Evolutionary conservation across 1,140 invertebrate genomes (phyloP).

Genomic region (Nomia melanderi): DNA sequence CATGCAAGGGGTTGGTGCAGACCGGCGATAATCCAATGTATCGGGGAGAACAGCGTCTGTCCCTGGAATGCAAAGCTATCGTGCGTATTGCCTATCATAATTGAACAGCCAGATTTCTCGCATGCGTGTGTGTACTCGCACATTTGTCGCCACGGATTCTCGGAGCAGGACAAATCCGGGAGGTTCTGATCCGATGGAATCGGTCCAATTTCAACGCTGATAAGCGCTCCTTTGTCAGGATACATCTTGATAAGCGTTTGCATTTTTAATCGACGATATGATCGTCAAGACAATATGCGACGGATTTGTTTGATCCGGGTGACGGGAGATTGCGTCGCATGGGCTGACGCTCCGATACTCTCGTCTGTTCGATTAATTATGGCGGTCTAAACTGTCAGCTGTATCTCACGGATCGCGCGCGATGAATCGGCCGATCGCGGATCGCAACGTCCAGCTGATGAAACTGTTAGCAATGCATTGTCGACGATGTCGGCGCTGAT

Average conservation of each 20-base stretch:
- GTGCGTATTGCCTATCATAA: constrained; percentile 47
- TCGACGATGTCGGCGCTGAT: background rate
- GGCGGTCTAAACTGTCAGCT: background rate
- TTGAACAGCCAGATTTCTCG: constrained; percentile 61
- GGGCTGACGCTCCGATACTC: background rate
- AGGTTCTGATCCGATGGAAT: constrained; percentile 29
- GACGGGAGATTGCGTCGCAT: constrained; percentile 1
- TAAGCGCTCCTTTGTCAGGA: background rate
- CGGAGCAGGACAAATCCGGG: background rate
- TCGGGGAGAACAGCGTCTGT: constrained; percentile 29
- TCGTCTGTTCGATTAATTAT: constrained; percentile 35
- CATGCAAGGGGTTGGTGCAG: background rate
- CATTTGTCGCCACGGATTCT: background rate
- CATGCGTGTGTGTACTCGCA: constrained; percentile 30
- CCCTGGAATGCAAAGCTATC: constrained; percentile 25
- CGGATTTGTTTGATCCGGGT: background rate
- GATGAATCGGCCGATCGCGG: no score
- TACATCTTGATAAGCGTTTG: no score
- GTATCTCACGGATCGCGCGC: background rate
- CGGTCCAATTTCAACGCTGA: background rate
- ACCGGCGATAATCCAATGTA: constrained; percentile 40
- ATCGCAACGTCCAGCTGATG: background rate
- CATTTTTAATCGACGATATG: background rate
- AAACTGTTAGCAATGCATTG: background rate
- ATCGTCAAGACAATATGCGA: background rate